Conservation (phyloP, 2,888 invertebrate species). For the Ethmia dodecea region DNA sequence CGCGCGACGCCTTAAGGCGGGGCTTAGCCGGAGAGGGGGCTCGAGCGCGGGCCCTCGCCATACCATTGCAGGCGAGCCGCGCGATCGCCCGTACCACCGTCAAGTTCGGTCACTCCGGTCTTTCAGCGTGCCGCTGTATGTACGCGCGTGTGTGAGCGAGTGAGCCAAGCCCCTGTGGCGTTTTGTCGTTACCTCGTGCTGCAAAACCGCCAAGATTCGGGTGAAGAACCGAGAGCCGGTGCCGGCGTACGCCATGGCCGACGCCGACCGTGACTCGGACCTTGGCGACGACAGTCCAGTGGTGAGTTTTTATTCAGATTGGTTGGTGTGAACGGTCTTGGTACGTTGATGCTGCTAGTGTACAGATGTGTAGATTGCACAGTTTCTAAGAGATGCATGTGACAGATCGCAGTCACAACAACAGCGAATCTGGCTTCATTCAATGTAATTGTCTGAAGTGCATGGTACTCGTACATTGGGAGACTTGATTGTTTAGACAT, state of each 20-base stretch:
- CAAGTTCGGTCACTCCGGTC: conserved; percentile 21
- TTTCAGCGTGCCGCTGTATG: conserved; percentile 30
- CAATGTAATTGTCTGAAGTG: too few species aligned
- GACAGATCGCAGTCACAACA: too few species aligned
- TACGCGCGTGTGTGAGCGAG: conserved; percentile 51
- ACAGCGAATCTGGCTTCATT: too few species aligned
- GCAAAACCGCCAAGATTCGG: conserved; percentile 86
- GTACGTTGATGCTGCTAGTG: too few species aligned
- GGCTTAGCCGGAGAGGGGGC: conserved; percentile 51
- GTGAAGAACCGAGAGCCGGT: conserved; percentile 92
- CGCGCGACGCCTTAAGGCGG: conserved; percentile 68
- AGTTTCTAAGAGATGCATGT: too few species aligned
- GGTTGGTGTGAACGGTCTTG: too few species aligned
- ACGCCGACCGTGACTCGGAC: conserved; percentile 83
- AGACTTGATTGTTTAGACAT: too few species aligned
- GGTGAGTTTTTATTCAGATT: too few species aligned
- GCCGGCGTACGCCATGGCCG: conserved; percentile 90
- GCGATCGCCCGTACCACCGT: conserved; percentile 39
- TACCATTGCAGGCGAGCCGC: conserved; percentile 55
- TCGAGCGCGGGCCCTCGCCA: conserved; percentile 29
- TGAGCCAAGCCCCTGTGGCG: conserved; percentile 49
- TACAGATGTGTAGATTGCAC: too few species aligned
- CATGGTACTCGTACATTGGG: too few species aligned
- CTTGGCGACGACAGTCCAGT: conserved; percentile 85
- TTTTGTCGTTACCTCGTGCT: conserved; percentile 45